Evolutionary conservation across 2,113 vertebrate genomes (phyloP).

Genomic region (Bungarus multicinctus): DNA sequence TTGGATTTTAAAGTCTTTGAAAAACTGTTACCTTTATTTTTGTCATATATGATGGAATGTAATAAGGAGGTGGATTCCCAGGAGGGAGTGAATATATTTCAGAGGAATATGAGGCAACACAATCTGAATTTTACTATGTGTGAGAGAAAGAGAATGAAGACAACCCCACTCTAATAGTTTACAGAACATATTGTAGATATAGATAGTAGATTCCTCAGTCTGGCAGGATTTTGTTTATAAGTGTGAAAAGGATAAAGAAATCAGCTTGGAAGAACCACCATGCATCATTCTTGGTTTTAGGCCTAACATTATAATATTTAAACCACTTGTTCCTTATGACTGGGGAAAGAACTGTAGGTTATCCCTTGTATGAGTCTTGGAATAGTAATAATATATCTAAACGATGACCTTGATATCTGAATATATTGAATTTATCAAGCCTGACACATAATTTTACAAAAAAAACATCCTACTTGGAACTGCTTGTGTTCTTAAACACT

Average conservation of each 20-base stretch:
- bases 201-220: background rate
- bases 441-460: background rate
- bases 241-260: background rate
- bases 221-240: background rate
- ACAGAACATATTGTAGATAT: background rate
- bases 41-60: slow-evolving; percentile 25
- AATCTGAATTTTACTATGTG: background rate
- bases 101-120: background rate
- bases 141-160: background rate
- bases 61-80: background rate
- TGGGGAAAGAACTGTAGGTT: background rate
- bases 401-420: background rate
- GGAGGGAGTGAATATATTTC: background rate
- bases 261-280: background rate
- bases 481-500: background rate
- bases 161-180: background rate
- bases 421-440: background rate
- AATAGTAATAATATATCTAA: background rate
- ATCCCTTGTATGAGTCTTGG: background rate
- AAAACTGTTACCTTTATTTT: slow-evolving; percentile 30
- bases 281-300: background rate
- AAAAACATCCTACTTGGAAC: background rate
- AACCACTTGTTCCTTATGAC: background rate
- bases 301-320: background rate
- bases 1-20: slow-evolving; percentile 56